Evolutionary conservation across 2,113 vertebrate species (phyloP), one percentile per base, ranked within the genome.

Genomic region (Cheilinus undulatus): DNA sequence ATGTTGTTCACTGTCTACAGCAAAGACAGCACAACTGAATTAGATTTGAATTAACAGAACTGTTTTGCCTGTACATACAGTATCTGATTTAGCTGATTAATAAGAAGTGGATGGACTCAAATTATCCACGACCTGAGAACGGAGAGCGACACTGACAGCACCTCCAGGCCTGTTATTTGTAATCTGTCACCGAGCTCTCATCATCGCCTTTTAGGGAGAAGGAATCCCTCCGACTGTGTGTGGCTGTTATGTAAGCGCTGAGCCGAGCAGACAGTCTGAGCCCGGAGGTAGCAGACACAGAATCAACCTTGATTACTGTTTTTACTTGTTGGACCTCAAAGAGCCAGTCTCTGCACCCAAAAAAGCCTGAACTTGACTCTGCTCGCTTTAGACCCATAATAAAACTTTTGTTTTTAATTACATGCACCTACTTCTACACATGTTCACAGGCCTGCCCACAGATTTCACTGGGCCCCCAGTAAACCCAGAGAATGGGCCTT

Each of bases 281-380:
- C 49, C 12, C 30, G 50, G 61, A 50, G 46, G 46, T 50, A 59
- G 54, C 52, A 56, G 27, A 68, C 42, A 48, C 19, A 46, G 23
- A n/a, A 27, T 59, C 56, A 20, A 20, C 42, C 11, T 1, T 20
- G 58, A 60, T 45, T 45, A 60, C 40, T 22, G 26, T 45, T 20
- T 36, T 28, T 45, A 19, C 40, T 45, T 8, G 26, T 30, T 60
- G 58, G 40, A 20, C 19, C 40, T 30, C 6, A n/a, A n/a, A 45
- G 42, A 8, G 19, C 5, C 19, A 7, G n/a, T 9, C 13, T 7
- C 19, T 2, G 17, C 42, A 5, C 40, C 40, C 13, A 30, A 30
- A 30, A 30, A 30, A 30, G 30, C 38, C 38, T 45, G 7, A 15
- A n/a, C 42, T 45, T n/a, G 42, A 45, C 42, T 45, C 19, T 7